Percentiles rank a stretch among this genome's conserved stretches.
These are phyloP conservation scores for Calliphora vicina DNA, from an alignment of 1,140 invertebrate genomes.

Conservation along the genomic window DNA sequence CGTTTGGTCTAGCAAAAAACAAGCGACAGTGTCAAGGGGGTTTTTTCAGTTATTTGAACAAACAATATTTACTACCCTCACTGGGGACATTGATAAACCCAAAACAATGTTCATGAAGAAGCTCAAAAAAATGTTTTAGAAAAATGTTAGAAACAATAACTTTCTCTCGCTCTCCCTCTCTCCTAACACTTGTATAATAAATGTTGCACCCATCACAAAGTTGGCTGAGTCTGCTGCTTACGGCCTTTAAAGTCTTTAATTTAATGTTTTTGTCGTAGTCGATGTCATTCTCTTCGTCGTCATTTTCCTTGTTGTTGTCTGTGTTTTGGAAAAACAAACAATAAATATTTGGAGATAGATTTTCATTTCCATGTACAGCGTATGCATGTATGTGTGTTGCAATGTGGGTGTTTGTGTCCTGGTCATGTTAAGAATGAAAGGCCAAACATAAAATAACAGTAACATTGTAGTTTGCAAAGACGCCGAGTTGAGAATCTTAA, in stretches of 20 bases:
- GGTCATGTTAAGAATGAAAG: not conserved
- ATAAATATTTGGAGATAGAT: not conserved
- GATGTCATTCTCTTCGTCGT: not conserved
- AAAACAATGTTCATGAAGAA: not conserved
- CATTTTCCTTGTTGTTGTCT: not conserved
- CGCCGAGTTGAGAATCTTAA: not conserved
- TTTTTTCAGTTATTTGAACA: not conserved
- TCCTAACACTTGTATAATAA: not conserved
- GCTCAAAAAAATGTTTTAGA: not conserved
- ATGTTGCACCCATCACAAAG: not conserved
- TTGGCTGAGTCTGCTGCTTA: not conserved
- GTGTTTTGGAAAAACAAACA: not conserved
- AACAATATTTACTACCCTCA: not conserved
- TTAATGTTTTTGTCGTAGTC: not conserved
- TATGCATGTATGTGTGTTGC: not conserved
- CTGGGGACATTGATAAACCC: not conserved
- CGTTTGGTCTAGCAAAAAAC: no score
- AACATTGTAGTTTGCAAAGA: not conserved
- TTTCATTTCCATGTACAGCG: not conserved
- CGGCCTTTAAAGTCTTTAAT: not conserved
- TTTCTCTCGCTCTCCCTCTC: not conserved
- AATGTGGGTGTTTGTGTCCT: not conserved
- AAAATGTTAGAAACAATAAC: not conserved
- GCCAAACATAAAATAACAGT: not conserved
- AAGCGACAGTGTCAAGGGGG: not conserved